Evolutionary conservation across 1,140 invertebrate genomes (phyloP).

Genomic region (Drosophila triauraria): DNA sequence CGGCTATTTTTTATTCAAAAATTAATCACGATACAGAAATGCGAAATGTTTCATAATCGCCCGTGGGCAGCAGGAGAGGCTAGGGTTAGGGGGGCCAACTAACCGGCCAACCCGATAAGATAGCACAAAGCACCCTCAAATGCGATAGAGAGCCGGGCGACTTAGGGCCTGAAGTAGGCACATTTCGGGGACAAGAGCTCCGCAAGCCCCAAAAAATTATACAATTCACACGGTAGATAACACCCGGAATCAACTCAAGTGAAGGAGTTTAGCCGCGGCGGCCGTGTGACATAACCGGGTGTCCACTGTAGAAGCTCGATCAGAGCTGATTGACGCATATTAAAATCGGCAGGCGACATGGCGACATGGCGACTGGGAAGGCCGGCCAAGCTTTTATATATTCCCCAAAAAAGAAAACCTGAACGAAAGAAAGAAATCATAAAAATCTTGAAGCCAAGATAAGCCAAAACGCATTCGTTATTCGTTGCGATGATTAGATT

Average conservation of each 20-base stretch:
- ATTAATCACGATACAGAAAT: slow-evolving; percentile 58
- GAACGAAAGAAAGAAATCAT: neutral
- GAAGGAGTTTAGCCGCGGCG: neutral
- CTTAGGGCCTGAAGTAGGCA: slow-evolving; percentile 44
- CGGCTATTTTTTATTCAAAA: slow-evolving; percentile 33
- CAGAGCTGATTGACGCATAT: slow-evolving; percentile 46
- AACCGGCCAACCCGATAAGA: slow-evolving; percentile 48
- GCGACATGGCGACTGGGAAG: slow-evolving; percentile 55
- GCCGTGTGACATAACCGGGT: slow-evolving; percentile 40
- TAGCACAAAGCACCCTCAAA: slow-evolving; percentile 17
- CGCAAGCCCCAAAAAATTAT: slow-evolving; percentile 30
- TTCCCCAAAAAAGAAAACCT: neutral
- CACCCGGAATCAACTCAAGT: slow-evolving; percentile 12
- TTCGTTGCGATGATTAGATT: slow-evolving; percentile 18
- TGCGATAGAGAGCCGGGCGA: slow-evolving; percentile 42
- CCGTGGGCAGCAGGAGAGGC: neutral
- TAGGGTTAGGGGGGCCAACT: neutral
- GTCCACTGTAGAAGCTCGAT: slow-evolving; percentile 18
- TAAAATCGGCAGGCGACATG: slow-evolving; percentile 54
- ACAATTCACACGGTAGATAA: slow-evolving; percentile 37
- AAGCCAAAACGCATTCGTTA: neutral
- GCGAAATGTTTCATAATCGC: slow-evolving; percentile 68
- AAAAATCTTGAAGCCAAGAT: slow-evolving; percentile 23
- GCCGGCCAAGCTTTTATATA: neutral
- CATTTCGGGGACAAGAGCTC: slow-evolving; percentile 40